These are phyloP conservation scores for Drosophila hydei DNA, from an alignment of 1,140 invertebrate genomes.

Conservation along the genomic window DNA sequence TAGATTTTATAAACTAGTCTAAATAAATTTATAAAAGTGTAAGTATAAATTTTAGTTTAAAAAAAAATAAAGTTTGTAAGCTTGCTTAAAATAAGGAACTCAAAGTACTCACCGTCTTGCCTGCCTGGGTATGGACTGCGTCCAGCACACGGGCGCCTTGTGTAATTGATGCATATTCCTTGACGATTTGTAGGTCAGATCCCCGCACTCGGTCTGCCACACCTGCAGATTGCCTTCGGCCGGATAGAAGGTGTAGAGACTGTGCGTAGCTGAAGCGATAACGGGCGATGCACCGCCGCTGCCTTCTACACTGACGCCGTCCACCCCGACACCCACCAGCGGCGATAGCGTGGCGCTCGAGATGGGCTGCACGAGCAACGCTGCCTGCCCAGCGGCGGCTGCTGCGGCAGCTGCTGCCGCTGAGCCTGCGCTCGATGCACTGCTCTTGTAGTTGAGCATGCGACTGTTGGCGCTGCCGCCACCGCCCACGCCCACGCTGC, in stretches of 20 bases:
- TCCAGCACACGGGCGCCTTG: conserved; percentile 83
- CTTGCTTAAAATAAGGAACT: too few relatives aligned
- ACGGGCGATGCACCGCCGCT: conserved; percentile 67
- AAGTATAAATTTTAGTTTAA: too few relatives aligned
- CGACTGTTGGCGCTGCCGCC: conserved; percentile 46
- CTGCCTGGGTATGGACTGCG: conserved; percentile 83
- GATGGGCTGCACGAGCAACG: conserved; percentile 75
- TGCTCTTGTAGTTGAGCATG: conserved; percentile 76
- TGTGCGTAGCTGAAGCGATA: conserved; percentile 80
- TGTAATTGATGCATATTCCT: conserved; percentile 80
- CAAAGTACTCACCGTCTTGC: conserved; percentile 78
- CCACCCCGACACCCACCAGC: conserved; percentile 50
- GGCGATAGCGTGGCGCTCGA: conserved; percentile 74
- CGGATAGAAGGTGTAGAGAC: conserved; percentile 83
- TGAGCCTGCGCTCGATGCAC: conserved; percentile 11
- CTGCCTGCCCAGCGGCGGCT: conserved; percentile 63
- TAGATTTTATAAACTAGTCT: too few relatives aligned
- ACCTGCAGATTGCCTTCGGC: conserved; percentile 82
- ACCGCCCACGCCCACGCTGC: conserved; percentile 6
- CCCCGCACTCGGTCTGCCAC: conserved; percentile 81
- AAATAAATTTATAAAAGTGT: too few relatives aligned
- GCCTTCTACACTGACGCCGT: conserved; percentile 61
- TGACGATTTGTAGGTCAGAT: conserved; percentile 81
- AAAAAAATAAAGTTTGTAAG: too few relatives aligned
- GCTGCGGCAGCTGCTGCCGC: conserved; percentile 29